Base-by-base conservation (phyloP, 1,140 invertebrate genomes). In the Thaumatotibia leucotreta region DNA sequence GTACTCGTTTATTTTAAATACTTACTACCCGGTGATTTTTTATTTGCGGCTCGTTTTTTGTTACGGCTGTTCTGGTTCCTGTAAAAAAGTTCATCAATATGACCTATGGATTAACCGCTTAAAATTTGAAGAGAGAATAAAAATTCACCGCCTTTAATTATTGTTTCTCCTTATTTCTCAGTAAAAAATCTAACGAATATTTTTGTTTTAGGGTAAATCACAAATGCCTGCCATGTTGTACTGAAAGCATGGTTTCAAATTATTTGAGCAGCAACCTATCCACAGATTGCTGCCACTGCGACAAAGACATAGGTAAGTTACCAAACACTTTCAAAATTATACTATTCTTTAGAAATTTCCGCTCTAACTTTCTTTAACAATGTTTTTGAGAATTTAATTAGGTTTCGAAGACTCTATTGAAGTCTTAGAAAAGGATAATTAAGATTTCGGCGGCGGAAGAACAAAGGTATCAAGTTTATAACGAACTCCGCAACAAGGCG, bases 191-290 rank as follows among this genome's bases (percentile, higher is more conserved):
- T 35, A 35, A n/a, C 14, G 10, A n/a, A 0, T 45, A 65, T 49
- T 52, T 45, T 64, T 32, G 61, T 75, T 73, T 64, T 76, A 93
- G 92, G 72, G 86, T 94, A 35, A 95, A 95, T 81, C 94, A 94
- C 74, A 95, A 95, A 82, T 95, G 95, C 74, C 92, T 96, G 65
- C 93, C 94, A 3, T 95, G 95, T 69, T 96, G 95, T 80, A 89
- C 89, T 14, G 80, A 89, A 45, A 87, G 83, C 39, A 85, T 84
- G 67, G 77, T 75, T 14, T 80, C 85, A 6, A 77, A 84, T 61
- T 83, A 79, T 69, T 69, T 82, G 68, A 82, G 71, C 63, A 74
- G 64, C 17, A 89, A 90, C 65, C 76, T 87, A 70, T 83, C 84
- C 3, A 84, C 91, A 8, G 92, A 92, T 35, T 95, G 94, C 66